Percentiles rank a stretch among this genome's conserved stretches.
These are phyloP conservation scores for Rhagologus leucostigma DNA, from an alignment of 2,113 vertebrate genomes.

Conservation along the genomic window DNA sequence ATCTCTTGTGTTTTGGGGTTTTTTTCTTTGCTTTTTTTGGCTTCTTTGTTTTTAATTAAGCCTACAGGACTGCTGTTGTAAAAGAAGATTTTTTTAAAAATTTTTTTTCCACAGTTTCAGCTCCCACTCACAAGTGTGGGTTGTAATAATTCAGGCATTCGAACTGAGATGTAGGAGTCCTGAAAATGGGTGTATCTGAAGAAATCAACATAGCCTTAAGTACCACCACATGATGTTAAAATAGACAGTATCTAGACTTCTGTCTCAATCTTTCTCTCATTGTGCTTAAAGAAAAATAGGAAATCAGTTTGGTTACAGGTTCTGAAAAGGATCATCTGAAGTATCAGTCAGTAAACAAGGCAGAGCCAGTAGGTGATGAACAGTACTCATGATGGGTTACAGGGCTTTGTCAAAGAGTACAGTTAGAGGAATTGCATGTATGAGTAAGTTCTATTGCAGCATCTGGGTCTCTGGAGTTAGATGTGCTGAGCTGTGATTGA, in stretches of 20 bases:
- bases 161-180: background rate
- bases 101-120: background rate
- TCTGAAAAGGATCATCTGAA: background rate
- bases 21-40: background rate
- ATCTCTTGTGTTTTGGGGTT: background rate
- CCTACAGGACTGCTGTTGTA: background rate
- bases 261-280: background rate
- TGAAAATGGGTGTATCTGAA: constrained; percentile 9
- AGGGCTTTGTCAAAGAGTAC: background rate
- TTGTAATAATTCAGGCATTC: background rate
- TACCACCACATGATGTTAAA: background rate
- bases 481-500: background rate
- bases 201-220: background rate
- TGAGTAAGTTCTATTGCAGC: background rate
- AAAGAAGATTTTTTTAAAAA: background rate
- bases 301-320: background rate
- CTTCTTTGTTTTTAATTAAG: constrained; percentile 27
- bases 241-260: background rate
- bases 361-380: background rate
- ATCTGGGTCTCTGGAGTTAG: background rate
- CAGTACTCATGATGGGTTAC: background rate
- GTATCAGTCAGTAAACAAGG: background rate
- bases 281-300: background rate
- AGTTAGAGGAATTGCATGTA: accelerated
- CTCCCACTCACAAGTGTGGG: constrained; percentile 12